A percentile compares a stretch with the other conserved stretches of the same genome.
These are phyloP conservation scores for Erythrolamprus reginae DNA, from an alignment of 2,113 vertebrate genomes.

Conservation along the genomic window DNA sequence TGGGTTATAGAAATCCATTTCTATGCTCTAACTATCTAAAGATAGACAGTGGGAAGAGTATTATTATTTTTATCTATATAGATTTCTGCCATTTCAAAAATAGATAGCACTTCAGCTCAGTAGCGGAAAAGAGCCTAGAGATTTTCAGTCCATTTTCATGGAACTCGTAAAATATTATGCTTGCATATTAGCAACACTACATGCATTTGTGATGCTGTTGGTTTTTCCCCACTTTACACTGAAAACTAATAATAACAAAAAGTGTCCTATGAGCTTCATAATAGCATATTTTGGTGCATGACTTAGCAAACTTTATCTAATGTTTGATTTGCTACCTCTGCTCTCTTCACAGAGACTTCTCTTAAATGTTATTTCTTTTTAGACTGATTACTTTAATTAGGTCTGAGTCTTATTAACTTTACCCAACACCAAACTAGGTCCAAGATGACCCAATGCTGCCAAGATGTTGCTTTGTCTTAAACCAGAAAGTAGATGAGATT, in stretches of 20 bases:
- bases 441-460: background rate
- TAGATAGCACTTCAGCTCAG: background rate
- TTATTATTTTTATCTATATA: background rate
- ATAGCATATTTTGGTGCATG: background rate
- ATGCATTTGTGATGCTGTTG: background rate
- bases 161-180: background rate
- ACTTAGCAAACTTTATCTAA: background rate
- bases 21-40: too few species aligned
- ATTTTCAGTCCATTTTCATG: background rate
- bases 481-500: background rate
- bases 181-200: background rate
- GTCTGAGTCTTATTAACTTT: background rate
- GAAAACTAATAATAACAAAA: background rate
- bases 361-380: background rate
- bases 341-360: background rate
- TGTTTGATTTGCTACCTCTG: background rate
- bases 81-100: background rate
- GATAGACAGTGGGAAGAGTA: background rate
- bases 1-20: background rate
- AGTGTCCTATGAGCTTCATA: background rate
- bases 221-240: background rate
- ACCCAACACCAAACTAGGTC: background rate
- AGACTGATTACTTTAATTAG: background rate
- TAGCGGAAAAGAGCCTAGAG: background rate
- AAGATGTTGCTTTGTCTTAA: background rate